A percentile compares a stretch with the other conserved stretches of the same genome.
Evolutionary conservation across 2,888 invertebrate species (phyloP).

Genomic region (Eurytoma adleriae): DNA sequence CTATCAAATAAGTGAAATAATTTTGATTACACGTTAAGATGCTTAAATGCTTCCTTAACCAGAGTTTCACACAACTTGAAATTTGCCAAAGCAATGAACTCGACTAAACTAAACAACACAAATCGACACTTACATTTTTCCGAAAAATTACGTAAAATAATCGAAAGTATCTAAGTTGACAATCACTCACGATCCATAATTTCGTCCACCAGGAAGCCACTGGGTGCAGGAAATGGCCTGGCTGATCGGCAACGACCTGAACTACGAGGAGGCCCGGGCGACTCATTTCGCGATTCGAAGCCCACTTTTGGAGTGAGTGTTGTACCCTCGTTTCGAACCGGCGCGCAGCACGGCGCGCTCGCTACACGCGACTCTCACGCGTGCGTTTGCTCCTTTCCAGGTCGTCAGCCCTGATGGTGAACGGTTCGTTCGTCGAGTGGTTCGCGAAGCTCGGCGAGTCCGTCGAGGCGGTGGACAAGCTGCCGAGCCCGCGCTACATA

Average conservation of each 20-base stretch:
- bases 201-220: slow-evolving; percentile 83
- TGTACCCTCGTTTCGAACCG: not conserved
- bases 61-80: no score
- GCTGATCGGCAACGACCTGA: slow-evolving; percentile 88
- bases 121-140: no score
- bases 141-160: not conserved
- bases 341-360: not conserved
- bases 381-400: slow-evolving; percentile 59
- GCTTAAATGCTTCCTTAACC: no score
- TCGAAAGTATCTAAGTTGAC: not conserved
- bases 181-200: no score
- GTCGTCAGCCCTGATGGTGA: slow-evolving; percentile 69
- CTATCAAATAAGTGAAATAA: no score
- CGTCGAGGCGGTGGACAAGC: slow-evolving; percentile 83
- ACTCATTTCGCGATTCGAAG: slow-evolving; percentile 79
- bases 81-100: no score
- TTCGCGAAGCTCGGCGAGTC: slow-evolving; percentile 81
- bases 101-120: no score
- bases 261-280: slow-evolving; percentile 85
- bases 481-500: slow-evolving; percentile 85
- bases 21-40: no score
- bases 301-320: slow-evolving; percentile 73
- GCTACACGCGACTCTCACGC: not conserved
- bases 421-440: slow-evolving; percentile 67
- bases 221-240: slow-evolving; percentile 97